Percentiles rank a stretch among this genome's conserved stretches.
Evolutionary conservation across 2,797 vertebrate genomes (phyloP).

Genomic region (Parauchenoglanis punctatus): DNA sequence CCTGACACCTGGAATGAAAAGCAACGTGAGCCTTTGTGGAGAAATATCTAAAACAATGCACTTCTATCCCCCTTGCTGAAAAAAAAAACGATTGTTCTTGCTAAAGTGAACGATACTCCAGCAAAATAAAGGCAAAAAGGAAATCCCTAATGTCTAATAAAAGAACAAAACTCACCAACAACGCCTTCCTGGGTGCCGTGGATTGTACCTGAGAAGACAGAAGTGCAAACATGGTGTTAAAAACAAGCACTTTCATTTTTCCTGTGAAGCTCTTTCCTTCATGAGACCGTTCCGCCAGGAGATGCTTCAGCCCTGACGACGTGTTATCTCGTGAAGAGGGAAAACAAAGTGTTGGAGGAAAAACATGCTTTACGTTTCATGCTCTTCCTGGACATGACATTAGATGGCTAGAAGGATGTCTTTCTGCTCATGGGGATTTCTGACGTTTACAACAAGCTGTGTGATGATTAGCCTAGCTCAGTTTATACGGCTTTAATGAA

Average conservation of each 20-base stretch:
- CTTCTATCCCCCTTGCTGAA: not conserved
- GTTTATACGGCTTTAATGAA: not conserved
- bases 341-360: not conserved
- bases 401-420: not conserved
- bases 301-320: not conserved
- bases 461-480: not conserved
- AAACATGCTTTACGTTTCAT: not conserved
- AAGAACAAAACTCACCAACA: conserved; percentile 43
- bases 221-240: conserved; percentile 24
- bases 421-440: not conserved
- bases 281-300: not conserved
- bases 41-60: not conserved
- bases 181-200: conserved; percentile 1
- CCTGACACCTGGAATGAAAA: not conserved
- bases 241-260: conserved; percentile 8
- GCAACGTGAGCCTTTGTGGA: not conserved
- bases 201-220: conserved; percentile 40
- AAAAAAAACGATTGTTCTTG: not conserved
- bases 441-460: not conserved
- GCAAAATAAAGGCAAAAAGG: not conserved
- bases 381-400: not conserved
- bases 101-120: not conserved
- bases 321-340: not conserved
- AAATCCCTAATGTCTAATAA: conserved; percentile 15
- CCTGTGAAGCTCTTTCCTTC: conserved; percentile 7